Percentiles rank a stretch among this genome's conserved stretches.
These are phyloP conservation scores for Callyntrura guangdongensis DNA, from an alignment of 2,888 invertebrate genomes.

Conservation along the genomic window DNA sequence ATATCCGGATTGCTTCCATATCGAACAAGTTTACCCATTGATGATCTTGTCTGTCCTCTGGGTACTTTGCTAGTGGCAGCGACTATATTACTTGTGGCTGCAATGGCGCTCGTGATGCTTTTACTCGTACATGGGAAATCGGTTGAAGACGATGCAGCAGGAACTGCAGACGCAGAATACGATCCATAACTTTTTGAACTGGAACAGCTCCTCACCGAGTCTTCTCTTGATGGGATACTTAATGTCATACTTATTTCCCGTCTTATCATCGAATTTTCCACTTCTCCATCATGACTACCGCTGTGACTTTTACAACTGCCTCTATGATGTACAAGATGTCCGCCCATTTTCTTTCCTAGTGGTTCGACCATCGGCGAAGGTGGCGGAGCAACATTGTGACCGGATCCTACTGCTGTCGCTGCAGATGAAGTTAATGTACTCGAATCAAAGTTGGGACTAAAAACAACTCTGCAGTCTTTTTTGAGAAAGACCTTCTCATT, in stretches of 20 bases:
- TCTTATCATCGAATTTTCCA: slow-evolving; percentile 62
- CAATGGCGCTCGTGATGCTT: not conserved
- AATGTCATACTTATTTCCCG: slow-evolving; percentile 81
- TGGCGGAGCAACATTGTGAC: slow-evolving; percentile 53
- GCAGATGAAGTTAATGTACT: slow-evolving; percentile 51
- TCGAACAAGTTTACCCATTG: slow-evolving; percentile 58
- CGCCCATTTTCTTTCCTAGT: slow-evolving; percentile 51
- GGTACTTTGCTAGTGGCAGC: slow-evolving; percentile 18
- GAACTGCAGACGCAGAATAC: not conserved
- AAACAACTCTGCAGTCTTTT: slow-evolving; percentile 24
- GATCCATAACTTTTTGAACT: slow-evolving; percentile 74
- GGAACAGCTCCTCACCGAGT: slow-evolving; percentile 80
- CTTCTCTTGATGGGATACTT: slow-evolving; percentile 82
- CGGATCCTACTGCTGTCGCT: slow-evolving; percentile 49
- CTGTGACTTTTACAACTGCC: slow-evolving; percentile 36
- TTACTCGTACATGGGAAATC: slow-evolving; percentile 26
- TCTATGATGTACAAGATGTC: slow-evolving; percentile 48
- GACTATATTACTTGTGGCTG: slow-evolving; percentile 21
- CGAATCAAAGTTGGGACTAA: slow-evolving; percentile 41
- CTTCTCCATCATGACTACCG: slow-evolving; percentile 62
- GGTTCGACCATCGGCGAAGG: not conserved
- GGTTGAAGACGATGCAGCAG: slow-evolving; percentile 14
- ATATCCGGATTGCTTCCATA: slow-evolving; percentile 73
- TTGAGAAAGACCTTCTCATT: slow-evolving; percentile 34
- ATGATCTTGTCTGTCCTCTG: slow-evolving; percentile 61